A percentile compares a stretch with the other conserved stretches of the same genome.
Evolutionary conservation across 2,797 vertebrate species (phyloP).

Genomic region (Falco naumanni): DNA sequence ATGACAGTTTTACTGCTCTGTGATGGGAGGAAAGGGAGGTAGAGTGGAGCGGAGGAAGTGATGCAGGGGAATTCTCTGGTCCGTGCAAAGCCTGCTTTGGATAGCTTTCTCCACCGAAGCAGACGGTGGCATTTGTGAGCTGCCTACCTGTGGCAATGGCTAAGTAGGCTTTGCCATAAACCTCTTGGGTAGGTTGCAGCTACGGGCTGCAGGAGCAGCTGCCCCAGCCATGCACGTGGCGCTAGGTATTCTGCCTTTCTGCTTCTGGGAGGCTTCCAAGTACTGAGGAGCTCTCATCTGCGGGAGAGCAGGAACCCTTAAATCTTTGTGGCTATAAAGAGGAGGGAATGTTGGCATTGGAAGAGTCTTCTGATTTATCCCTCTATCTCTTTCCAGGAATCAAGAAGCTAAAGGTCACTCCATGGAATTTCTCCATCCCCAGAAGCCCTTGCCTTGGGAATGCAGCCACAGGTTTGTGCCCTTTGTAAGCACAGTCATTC

Average conservation of each 20-base stretch:
- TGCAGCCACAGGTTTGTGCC: background rate
- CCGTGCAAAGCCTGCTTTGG: background rate
- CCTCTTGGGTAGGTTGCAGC: background rate
- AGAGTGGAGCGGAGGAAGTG: background rate
- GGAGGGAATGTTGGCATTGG: background rate
- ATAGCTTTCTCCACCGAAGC: background rate
- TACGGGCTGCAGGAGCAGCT: background rate
- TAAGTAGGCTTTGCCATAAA: background rate
- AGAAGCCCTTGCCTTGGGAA: background rate
- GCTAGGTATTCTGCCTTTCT: background rate
- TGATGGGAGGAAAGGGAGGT: background rate
- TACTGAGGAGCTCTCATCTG: background rate
- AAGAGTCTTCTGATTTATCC: background rate
- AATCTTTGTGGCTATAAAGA: background rate
- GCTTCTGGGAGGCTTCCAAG: background rate
- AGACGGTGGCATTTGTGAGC: background rate
- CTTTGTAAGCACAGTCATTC: background rate
- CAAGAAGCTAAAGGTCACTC: background rate
- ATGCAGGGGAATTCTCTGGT: background rate
- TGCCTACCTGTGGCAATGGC: background rate
- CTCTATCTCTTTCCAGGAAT: background rate
- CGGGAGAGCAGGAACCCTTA: background rate
- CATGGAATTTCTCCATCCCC: background rate
- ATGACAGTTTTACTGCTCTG: background rate
- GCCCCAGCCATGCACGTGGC: background rate